Percentiles rank a stretch among this genome's conserved stretches.
Conservation (phyloP, 2,797 vertebrate species). For the Karalla daura region DNA sequence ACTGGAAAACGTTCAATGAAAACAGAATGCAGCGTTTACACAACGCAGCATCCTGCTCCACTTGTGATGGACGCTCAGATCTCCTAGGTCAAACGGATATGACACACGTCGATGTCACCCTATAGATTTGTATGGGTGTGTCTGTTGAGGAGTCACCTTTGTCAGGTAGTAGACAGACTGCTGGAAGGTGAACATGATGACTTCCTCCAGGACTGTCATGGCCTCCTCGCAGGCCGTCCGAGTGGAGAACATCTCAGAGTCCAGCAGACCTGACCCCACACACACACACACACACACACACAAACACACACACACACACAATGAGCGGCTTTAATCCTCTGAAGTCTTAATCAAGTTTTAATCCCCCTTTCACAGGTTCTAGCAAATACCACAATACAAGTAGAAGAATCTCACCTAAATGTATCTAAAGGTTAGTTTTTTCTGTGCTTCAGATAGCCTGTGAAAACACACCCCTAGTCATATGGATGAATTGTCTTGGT, state of each 20-base stretch:
- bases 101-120: not conserved
- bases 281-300: not conserved
- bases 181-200: slow-evolving; percentile 90
- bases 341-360: no score
- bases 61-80: slow-evolving; percentile 38
- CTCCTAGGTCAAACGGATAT: slow-evolving; percentile 21
- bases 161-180: slow-evolving; percentile 89
- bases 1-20: slow-evolving; percentile 63
- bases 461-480: no score
- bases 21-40: slow-evolving; percentile 66
- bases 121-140: not conserved
- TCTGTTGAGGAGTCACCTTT: slow-evolving; percentile 72
- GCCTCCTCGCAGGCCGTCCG: slow-evolving; percentile 84
- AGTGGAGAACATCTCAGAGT: slow-evolving; percentile 78
- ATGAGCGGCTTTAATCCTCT: no score
- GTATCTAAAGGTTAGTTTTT: no score
- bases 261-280: slow-evolving; percentile 62
- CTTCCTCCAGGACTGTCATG: slow-evolving; percentile 88
- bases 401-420: no score
- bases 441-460: no score
- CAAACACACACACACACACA: no score
- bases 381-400: no score
- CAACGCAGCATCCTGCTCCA: slow-evolving; percentile 64
- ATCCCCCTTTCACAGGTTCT: no score
- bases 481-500: no score